Base-by-base conservation (phyloP, 2,113 vertebrate genomes). In the Crotalus viridis region DNA sequence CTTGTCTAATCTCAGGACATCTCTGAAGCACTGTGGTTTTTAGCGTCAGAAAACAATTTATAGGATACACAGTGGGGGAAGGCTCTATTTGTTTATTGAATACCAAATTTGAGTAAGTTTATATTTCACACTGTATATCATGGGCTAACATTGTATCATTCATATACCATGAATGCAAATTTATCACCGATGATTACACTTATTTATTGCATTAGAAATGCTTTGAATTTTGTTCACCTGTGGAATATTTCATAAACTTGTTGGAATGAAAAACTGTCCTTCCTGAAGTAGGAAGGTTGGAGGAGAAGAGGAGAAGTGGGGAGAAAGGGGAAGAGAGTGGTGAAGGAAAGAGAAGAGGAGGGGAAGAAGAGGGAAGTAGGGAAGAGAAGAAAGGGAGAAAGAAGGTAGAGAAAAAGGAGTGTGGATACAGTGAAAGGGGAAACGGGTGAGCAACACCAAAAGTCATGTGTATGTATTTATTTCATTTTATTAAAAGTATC, bases 1-100 rank as follows among this genome's bases (percentile, higher is more conserved):
- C 90, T 54, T 91, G 64, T 52, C 93, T 91, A 89, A 91, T 91
- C 61, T 85, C 74, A 88, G 85, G 57, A 61, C 57, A 48, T 93
- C 61, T 52, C 90, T 28, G 64, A 89, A 91, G 54, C 69, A 39
- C 43, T n/a, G 51, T 26, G 6, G 22, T 24, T 88, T 24, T 57
- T 88, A 91, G 26, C 28, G 91, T 87, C 64, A 85, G 86, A 81
- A 91, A 93, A 91, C 10, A 6, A 55, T 88, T 28, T 88, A n/a
- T n/a, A 91, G 55, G 88, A 91, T n/a, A 61, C 52, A 81, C 57
- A 88, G 15, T 59, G 57, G 21, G 89, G 26, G 15, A 39, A 0
- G 28, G 17, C 19, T 81, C 19, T 61, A 1, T 91, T 88, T 91
- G 54, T 57, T 85, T 52, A 15, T 43, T 39, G 74, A 81, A 81